Base-by-base conservation (phyloP, 92 coral and sea anemone genomes). In the Epizoanthus rinbou region DNA sequence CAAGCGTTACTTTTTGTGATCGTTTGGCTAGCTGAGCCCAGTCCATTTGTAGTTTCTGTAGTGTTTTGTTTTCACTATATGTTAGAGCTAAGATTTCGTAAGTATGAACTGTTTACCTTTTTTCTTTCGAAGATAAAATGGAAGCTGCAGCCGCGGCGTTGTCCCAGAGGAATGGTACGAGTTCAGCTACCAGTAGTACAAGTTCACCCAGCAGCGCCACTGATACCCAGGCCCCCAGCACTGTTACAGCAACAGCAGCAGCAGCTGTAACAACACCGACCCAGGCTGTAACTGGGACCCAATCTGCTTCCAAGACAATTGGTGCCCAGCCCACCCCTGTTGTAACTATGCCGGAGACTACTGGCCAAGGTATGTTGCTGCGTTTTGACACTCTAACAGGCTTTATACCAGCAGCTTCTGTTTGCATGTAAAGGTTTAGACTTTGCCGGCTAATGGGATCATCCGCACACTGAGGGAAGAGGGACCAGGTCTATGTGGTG, bases 121-220 rank as follows among this genome's bases (percentile, higher is more conserved):
- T 25, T 24, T 33, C 72, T 15, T 59, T 45, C 75, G 41, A 81
- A 96, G 99, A 91, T 84, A 96, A 96, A 92, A 81, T 91, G 78
- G 99, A 96, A 85, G 94, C 98, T 5, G 95, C 91, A 17, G 94
- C 97, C 21, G 90, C 90, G 22, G 91, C 80, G 1, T 43, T 78
- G 57, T 62, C 82, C 65, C 82, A 78, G 71, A 78, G 71, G 59
- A 78, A 78, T 78, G 82, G 82, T 59, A 43, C 85, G 14, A 74
- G 80, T 28, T 45, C 89, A 37, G 69, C 74, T 43, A n/a, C 84
- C 33, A 54, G 68, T 16, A 47, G 74, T 62, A 64, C 89, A 22
- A 69, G 63, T 45, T 81, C 58, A 19, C 15, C 84, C 74, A 22
- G 69, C 65, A 75, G 92, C 69, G 73, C 97, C 59, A 59, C 39